Evolutionary conservation across 2,888 invertebrate genomes (phyloP).

Genomic region (Aleiodes alternator): DNA sequence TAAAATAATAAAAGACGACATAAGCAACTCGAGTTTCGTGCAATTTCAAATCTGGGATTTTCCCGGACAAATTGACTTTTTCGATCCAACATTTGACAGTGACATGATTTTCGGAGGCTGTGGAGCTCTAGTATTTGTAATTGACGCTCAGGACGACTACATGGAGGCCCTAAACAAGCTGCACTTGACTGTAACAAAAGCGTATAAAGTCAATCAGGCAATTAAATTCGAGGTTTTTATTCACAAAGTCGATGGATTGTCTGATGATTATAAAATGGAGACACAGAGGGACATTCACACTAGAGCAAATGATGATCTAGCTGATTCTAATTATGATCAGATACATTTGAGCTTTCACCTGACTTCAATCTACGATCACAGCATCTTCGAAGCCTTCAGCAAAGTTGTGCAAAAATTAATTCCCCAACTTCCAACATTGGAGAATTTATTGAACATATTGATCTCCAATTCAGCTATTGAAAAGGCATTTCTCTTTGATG

Average conservation of each 20-base stretch:
- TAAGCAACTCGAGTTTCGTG: constrained; percentile 97
- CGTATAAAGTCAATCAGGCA: constrained; percentile 95
- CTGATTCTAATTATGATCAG: constrained; percentile 90
- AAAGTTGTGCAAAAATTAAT: constrained; percentile 99
- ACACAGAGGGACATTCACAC: constrained; percentile 99
- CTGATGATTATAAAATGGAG: constrained; percentile 99
- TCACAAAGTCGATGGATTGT: constrained; percentile 99
- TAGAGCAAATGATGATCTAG: constrained; percentile 94
- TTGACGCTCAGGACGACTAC: constrained; percentile 99
- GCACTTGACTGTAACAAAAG: constrained; percentile 94
- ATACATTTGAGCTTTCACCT: constrained; percentile 96
- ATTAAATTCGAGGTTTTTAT: constrained; percentile 99
- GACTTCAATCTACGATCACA: constrained; percentile 99
- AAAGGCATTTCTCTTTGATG: constrained; percentile 99
- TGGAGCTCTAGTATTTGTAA: constrained; percentile 98
- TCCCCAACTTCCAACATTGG: constrained; percentile 96
- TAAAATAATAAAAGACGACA: constrained; percentile 98
- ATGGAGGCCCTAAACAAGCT: constrained; percentile 96
- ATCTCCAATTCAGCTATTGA: constrained; percentile 99
- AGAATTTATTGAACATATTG: constrained; percentile 97
- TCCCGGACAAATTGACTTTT: constrained; percentile 98
- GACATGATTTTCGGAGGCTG: constrained; percentile 98
- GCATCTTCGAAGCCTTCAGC: constrained; percentile 99
- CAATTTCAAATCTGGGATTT: constrained; percentile 99
- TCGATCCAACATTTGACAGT: constrained; percentile 96